phyloP scores from a whole-genome alignment of 2,888 invertebrate species.

The Erebia palarica region DNA sequence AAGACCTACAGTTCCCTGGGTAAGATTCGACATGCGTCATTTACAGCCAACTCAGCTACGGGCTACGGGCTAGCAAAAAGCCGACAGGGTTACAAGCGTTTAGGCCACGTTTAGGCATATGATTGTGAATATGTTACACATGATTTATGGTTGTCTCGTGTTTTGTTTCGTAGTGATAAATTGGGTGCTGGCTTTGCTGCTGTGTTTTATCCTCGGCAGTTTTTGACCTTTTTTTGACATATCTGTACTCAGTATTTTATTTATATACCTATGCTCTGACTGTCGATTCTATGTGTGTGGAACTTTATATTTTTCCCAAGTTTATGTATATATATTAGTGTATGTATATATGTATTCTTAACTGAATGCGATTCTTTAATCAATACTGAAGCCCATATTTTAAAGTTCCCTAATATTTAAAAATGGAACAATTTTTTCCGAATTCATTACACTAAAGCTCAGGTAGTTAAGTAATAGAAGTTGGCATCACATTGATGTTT shows the following conservation, averaged over 20 bases:
- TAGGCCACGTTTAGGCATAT: slow-evolving; percentile 15
- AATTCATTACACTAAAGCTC: too few species aligned
- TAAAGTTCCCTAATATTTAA: too few species aligned
- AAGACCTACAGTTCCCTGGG: slow-evolving; percentile 66
- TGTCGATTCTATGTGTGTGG: background rate
- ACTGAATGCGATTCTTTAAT: too few species aligned
- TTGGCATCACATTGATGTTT: too few species aligned
- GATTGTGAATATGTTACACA: slow-evolving; percentile 23
- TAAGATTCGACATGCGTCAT: slow-evolving; percentile 41
- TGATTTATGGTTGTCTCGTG: slow-evolving; percentile 19
- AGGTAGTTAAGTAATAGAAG: too few species aligned
- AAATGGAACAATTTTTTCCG: too few species aligned
- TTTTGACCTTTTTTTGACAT: slow-evolving; percentile 10
- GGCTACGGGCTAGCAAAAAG: slow-evolving; percentile 41
- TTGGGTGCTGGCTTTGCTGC: slow-evolving; percentile 10
- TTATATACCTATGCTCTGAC: background rate
- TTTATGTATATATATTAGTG: too few species aligned
- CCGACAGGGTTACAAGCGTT: slow-evolving; percentile 18
- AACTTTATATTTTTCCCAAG: background rate
- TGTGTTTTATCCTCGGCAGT: slow-evolving; percentile 13
- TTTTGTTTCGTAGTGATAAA: slow-evolving; percentile 18
- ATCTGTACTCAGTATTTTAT: background rate
- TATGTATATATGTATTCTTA: too few species aligned
- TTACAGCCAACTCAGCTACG: slow-evolving; percentile 37
- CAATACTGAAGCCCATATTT: too few species aligned